phyloP scores from a whole-genome alignment of 2,888 invertebrate species.

The Apamea monoglypha region DNA sequence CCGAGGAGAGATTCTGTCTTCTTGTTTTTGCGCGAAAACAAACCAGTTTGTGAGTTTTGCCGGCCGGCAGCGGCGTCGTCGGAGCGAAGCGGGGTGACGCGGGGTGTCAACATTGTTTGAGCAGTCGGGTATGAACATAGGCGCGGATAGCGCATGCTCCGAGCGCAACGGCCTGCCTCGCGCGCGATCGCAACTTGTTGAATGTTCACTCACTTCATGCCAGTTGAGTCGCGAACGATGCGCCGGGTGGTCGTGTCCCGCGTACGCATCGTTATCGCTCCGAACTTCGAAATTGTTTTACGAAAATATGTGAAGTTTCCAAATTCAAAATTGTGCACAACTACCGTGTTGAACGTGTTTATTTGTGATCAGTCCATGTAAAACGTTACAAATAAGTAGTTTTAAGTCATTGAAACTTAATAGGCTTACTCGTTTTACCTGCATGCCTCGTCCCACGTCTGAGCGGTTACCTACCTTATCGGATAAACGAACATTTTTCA shows the following conservation, averaged over 20 bases:
- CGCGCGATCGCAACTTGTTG: constrained; percentile 88
- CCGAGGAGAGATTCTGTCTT: constrained; percentile 75
- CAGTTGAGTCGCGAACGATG: constrained; percentile 87
- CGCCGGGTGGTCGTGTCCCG: constrained; percentile 84
- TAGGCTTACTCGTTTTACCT: constrained; percentile 89
- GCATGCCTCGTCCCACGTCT: constrained; percentile 88
- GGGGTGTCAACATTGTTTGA: constrained; percentile 79
- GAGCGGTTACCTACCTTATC: constrained; percentile 87
- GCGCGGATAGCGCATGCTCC: constrained; percentile 86
- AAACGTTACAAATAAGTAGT: constrained; percentile 81
- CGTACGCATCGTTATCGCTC: constrained; percentile 79
- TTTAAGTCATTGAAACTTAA: constrained; percentile 88
- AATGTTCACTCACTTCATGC: constrained; percentile 88
- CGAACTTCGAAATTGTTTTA: constrained; percentile 88
- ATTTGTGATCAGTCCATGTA: constrained; percentile 80
- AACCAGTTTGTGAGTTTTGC: constrained; percentile 81
- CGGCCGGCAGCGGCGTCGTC: constrained; percentile 59
- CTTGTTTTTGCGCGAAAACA: constrained; percentile 88
- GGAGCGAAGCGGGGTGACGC: constrained; percentile 55
- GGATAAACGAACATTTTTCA: constrained; percentile 90
- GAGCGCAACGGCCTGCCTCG: constrained; percentile 82
- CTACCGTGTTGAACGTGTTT: constrained; percentile 76
- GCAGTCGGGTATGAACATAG: constrained; percentile 83
- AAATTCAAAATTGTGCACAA: constrained; percentile 81
- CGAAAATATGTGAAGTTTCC: constrained; percentile 89